Base-by-base conservation (phyloP, 2,888 invertebrate species). In the Lepidocyrtinus sp. region DNA sequence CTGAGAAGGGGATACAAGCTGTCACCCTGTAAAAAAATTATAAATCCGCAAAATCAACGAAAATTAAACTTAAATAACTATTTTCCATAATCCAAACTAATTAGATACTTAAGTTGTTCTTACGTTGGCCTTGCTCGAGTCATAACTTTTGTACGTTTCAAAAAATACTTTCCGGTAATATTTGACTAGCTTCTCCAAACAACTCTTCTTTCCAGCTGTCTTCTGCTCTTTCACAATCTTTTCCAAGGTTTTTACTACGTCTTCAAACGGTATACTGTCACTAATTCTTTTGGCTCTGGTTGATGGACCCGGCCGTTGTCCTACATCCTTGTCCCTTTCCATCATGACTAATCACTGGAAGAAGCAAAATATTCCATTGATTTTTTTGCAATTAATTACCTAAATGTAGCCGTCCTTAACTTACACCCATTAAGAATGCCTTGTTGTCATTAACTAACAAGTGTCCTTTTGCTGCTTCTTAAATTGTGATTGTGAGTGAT, bases 1-100 rank as follows among this genome's bases (percentile, higher is more conserved):
- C 86, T 75, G 0, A 83, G 50, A 0, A 86, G 24, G 2, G 75
- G 78, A 65, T 77, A 86, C 1, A 86, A 50, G 77, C 86, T 86
- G 75, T 86, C 86, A 9, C 83, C 83, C 86, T 86, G 69, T 7
- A 81, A 69, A 25, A 62, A 26, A 19, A 75, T 65, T 61, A 46
- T 26, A 62, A 69, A 61, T 50, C 2, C 19, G 24, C 62, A 36
- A 72, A 26, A 45, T 24, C n/a, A 19, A 59, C 2, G 5, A 61
- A 61, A 26, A 72, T 77, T 17, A 46, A 17, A 69, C 7, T 24
- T 9, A 25, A 24, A 7, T 36, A 1, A 17, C 9, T 36, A 50
- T 22, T 19, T 9, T 3, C 55, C 21, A 19, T 5, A 68, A 24
- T 24, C 46, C 22, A 26, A 2, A 27, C 3, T 62, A 2, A 5